Conservation (phyloP, 2,888 invertebrate genomes). For the Xestia ashworthii region DNA sequence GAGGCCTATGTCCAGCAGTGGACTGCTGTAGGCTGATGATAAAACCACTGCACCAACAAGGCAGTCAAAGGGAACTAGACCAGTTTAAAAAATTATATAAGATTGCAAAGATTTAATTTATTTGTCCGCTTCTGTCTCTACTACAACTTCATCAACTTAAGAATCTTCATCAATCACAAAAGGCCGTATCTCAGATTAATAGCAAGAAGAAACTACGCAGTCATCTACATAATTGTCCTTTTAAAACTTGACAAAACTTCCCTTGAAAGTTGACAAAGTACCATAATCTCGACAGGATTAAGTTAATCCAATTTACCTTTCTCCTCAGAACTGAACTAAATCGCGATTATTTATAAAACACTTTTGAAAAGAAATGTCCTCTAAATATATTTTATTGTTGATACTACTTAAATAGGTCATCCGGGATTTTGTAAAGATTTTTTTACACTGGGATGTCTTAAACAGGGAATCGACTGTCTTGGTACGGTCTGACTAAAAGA, state of each 20-base stretch:
- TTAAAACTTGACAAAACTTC: constrained; percentile 39
- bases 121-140: not conserved
- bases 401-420: not conserved
- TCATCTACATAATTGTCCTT: constrained; percentile 47
- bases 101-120: no score
- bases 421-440: no score
- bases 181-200: constrained; percentile 34
- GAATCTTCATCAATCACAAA: constrained; percentile 49
- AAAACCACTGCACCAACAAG: no score
- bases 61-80: no score
- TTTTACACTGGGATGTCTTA: no score
- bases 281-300: constrained; percentile 36
- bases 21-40: no score
- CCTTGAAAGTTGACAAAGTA: constrained; percentile 50
- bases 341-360: constrained; percentile 25
- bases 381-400: not conserved
- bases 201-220: constrained; percentile 30
- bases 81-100: no score
- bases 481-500: no score
- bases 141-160: not conserved
- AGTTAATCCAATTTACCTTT: constrained; percentile 34
- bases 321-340: constrained; percentile 30
- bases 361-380: not conserved
- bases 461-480: no score
- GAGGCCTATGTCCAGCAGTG: no score